A percentile compares a stretch with the other conserved stretches of the same genome.
Conservation (phyloP, 2,888 invertebrate genomes). For the Eupithecia insigniata region DNA sequence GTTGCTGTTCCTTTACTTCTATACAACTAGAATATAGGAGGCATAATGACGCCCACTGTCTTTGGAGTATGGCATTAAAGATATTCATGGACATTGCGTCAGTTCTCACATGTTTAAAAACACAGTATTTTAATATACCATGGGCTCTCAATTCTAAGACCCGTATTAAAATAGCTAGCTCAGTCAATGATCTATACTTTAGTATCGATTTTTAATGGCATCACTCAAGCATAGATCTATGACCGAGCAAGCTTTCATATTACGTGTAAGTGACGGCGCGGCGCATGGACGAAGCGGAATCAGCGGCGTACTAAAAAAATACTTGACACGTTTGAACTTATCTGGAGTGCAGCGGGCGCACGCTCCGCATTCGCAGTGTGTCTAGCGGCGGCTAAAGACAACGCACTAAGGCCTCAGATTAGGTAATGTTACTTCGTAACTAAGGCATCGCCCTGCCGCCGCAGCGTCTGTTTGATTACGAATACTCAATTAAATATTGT, state of each 20-base stretch:
- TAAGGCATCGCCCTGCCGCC: background rate
- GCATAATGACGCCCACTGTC: background rate
- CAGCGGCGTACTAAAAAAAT: background rate
- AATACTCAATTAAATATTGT: constrained; percentile 32
- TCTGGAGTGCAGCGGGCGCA: background rate
- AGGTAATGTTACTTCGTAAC: no score
- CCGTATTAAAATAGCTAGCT: background rate
- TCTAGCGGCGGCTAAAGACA: background rate
- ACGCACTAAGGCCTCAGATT: background rate
- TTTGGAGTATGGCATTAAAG: background rate
- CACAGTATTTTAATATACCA: no score
- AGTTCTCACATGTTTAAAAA: no score
- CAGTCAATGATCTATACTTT: background rate
- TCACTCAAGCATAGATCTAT: background rate
- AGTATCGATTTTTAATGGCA: background rate
- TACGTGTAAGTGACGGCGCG: background rate
- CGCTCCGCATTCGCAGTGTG: background rate
- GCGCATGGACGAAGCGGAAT: background rate
- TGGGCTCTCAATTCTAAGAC: no score
- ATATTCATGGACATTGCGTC: background rate
- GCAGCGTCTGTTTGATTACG: constrained; percentile 20
- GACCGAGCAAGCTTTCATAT: background rate
- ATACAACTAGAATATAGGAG: constrained; percentile 16
- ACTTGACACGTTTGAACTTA: background rate
- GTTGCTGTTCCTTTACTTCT: constrained; percentile 29